These are phyloP conservation scores for Penaeus indicus DNA, from an alignment of 1,140 invertebrate genomes.

Conservation along the genomic window DNA sequence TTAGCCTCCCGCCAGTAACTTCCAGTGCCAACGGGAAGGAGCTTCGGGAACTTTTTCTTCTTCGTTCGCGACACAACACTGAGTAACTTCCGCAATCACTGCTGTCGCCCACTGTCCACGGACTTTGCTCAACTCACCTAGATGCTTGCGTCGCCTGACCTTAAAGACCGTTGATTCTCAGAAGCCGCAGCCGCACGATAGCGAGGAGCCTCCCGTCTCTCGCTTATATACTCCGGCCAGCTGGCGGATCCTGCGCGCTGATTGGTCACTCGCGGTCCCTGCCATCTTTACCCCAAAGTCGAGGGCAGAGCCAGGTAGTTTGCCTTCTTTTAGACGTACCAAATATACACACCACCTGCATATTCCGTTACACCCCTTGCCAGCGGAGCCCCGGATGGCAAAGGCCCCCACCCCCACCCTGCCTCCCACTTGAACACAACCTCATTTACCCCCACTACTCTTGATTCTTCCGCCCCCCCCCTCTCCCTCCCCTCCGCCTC, in stretches of 20 bases:
- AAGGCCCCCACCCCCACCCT: neutral
- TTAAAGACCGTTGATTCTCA: constrained; percentile 56
- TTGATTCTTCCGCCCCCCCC: neutral
- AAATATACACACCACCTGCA: constrained; percentile 64
- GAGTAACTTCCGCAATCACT: constrained; percentile 7
- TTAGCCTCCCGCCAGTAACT: no score
- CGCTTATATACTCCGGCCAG: constrained; percentile 52
- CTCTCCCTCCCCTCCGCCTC: neutral
- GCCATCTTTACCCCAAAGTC: constrained; percentile 62
- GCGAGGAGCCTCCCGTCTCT: constrained; percentile 28
- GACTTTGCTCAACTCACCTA: constrained; percentile 54
- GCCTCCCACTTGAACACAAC: constrained; percentile 5
- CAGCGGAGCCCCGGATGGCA: constrained; percentile 23
- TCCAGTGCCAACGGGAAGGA: no score
- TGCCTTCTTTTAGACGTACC: constrained; percentile 56
- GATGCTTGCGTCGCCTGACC: constrained; percentile 49
- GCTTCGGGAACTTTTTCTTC: no score
- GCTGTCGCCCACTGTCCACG: constrained; percentile 35
- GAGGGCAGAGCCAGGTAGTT: constrained; percentile 58
- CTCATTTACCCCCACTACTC: constrained; percentile 5
- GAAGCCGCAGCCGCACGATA: constrained; percentile 61
- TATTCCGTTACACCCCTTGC: constrained; percentile 62
- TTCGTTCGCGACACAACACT: neutral
- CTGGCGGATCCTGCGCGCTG: constrained; percentile 57
- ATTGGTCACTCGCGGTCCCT: constrained; percentile 53